Conservation (phyloP, 2,888 invertebrate species). For the Parnassius orleans region DNA sequence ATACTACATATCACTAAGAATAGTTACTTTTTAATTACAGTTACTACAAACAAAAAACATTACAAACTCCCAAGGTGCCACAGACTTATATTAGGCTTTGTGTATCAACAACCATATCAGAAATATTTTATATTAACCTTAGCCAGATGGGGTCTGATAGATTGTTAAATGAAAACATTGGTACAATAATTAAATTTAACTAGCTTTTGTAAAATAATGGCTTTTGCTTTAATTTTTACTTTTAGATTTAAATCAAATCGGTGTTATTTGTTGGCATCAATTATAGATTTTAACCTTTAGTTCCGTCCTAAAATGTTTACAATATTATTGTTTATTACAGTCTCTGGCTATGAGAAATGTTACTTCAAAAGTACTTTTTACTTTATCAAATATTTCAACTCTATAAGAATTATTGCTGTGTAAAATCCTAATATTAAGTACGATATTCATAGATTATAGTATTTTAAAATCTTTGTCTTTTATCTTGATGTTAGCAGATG, state of each 20-base stretch:
- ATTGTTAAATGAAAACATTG: constrained; percentile 17
- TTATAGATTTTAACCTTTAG: constrained; percentile 15
- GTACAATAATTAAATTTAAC: constrained; percentile 28
- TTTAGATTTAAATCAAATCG: background rate
- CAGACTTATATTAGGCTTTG: constrained; percentile 28
- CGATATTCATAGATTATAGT: constrained; percentile 29
- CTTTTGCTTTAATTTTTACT: constrained; percentile 4
- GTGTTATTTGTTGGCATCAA: constrained; percentile 2
- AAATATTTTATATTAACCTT: constrained; percentile 17
- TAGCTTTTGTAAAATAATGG: constrained; percentile 22
- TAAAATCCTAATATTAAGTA: constrained; percentile 11
- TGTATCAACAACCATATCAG: constrained; percentile 37
- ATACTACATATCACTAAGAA: constrained; percentile 30
- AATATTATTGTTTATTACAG: constrained; percentile 33
- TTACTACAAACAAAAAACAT: constrained; percentile 25
- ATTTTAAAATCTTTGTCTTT: constrained; percentile 42
- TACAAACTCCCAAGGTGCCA: constrained; percentile 21
- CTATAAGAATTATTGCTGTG: constrained; percentile 1
- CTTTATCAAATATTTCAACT: background rate
- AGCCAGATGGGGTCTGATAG: constrained; percentile 1
- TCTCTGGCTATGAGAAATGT: constrained; percentile 25
- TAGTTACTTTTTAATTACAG: constrained; percentile 28
- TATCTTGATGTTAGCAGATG: constrained; percentile 40
- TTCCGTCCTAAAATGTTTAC: constrained; percentile 47
- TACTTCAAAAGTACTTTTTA: background rate